Conservation (phyloP, 2,113 vertebrate genomes). For the Rhinopithecus roxellana region DNA sequence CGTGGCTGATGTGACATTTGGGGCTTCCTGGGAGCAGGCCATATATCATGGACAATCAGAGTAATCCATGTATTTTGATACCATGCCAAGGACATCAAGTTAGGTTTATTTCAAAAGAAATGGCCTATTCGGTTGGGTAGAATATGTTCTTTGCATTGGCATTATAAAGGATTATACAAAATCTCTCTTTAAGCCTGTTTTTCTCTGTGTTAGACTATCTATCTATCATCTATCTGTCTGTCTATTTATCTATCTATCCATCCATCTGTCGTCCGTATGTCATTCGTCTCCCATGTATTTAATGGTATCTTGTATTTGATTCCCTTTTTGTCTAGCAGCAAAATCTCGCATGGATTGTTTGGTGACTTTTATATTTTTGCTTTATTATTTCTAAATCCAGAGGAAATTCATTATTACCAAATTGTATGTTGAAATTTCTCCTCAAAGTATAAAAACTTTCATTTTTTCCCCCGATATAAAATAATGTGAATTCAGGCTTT, state of each 20-base stretch:
- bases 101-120: neutral
- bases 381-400: conserved; percentile 15
- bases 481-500: conserved; percentile 16
- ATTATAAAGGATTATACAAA: neutral
- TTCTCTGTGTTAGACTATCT: neutral
- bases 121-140: neutral
- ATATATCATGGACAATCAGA: neutral
- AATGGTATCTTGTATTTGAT: neutral
- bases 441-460: neutral
- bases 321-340: neutral
- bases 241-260: too few species aligned
- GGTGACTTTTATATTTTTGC: neutral
- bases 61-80: neutral
- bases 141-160: neutral
- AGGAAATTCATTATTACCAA: neutral
- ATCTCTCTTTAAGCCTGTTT: neutral
- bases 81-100: neutral
- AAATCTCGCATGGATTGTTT: neutral
- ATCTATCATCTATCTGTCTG: neutral
- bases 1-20: neutral
- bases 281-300: neutral
- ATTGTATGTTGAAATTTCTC: conserved; percentile 13
- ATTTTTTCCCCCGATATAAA: neutral
- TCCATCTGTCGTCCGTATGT: too few species aligned
- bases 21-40: neutral